A percentile compares a stretch with the other conserved stretches of the same genome.
Evolutionary conservation across 2,797 vertebrate species (phyloP).

Genomic region (Hemitrygon akajei): DNA sequence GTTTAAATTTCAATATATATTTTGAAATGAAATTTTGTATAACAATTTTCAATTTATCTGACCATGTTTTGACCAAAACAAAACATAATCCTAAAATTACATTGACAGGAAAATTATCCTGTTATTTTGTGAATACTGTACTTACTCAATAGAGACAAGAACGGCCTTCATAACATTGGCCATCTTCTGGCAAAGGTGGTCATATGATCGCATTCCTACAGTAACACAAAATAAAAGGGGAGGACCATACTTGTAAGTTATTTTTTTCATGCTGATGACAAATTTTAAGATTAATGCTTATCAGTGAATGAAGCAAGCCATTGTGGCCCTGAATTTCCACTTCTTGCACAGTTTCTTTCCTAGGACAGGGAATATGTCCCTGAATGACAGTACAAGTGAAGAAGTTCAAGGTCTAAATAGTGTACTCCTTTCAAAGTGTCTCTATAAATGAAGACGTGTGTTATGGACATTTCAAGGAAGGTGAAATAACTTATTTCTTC

Average conservation of each 20-base stretch:
- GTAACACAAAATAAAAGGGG: conserved; percentile 37
- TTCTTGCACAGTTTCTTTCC: no score
- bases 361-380: no score
- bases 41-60: not conserved
- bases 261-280: not conserved
- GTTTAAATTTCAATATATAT: not conserved
- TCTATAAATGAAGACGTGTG: not conserved
- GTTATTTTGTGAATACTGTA: conserved; percentile 58
- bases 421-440: no score
- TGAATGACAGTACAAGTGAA: no score
- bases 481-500: not conserved
- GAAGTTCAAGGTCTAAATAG: no score
- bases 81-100: not conserved
- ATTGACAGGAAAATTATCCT: not conserved
- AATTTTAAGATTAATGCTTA: not conserved
- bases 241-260: not conserved
- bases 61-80: not conserved
- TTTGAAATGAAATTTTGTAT: not conserved
- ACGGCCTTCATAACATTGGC: conserved; percentile 79
- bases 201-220: conserved; percentile 70
- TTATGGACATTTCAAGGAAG: not conserved
- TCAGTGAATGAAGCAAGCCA: not conserved
- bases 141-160: conserved; percentile 88
- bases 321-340: not conserved
- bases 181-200: conserved; percentile 62